Base-by-base conservation (phyloP, 2,797 vertebrate genomes). In the Yasuhikotakia modesta region DNA sequence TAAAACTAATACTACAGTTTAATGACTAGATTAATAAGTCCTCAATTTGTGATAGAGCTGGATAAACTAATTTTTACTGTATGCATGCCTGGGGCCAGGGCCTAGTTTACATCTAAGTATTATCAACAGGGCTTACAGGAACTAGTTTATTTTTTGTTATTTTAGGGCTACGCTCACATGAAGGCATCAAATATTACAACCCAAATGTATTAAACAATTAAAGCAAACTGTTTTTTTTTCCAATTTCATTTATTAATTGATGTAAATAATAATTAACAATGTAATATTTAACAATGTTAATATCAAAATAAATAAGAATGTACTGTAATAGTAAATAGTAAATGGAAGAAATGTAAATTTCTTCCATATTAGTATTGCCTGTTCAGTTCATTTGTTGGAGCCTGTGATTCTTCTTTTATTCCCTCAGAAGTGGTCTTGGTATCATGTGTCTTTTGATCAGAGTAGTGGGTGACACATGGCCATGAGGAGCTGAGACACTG, bases 91-190 rank as follows among this genome's bases (percentile, higher is more conserved):
- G 46, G 14, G 79, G 73, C 64, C 22, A 55, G 50, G 55, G 63
- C 74, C 66, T 77, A 69, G 58, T 74, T 82, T 79, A 78, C 79
- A 73, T 81, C 67, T 78, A 78, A 74, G 68, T 27, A 74, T 46
- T 70, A 69, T 81, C 67, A 78, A 70, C 66, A 76, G 70, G 72
- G 67, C 75, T 79, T 73, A 66, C 70, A 67, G 83, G 45, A 84
- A 81, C 64, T 77, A 74, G 67, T 79, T 80, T 68, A 73, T 76
- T 57, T 21, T 70, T 45, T 16, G 57, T 30, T 30, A 39, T 68
- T 30, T 69, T 22, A 50, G 32, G 73, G 13, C 14, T 24, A 55
- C 45, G 30, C 52, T 67, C 30, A 53, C 30, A 65, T 12, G 39
- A 50, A 1, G 11, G 10, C 24, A 16, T 55, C 11, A 66, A 10